Base-by-base conservation (phyloP, 2,888 invertebrate species). In the Zygothrica quintamaculata region DNA sequence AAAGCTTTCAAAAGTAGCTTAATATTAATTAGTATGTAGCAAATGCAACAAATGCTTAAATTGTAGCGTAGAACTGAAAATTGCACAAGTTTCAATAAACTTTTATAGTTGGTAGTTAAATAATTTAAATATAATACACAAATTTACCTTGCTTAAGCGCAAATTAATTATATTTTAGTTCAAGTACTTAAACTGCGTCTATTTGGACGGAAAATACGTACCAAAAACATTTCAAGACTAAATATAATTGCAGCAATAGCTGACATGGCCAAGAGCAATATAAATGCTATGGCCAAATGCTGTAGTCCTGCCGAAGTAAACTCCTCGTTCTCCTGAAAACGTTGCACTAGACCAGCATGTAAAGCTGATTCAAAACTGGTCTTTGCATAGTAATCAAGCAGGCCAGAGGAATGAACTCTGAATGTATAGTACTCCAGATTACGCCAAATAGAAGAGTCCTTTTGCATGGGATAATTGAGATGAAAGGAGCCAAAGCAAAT, bases 401-500 rank as follows among this genome's bases (percentile, higher is more conserved):
- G 12, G 0, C 89, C 89, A 0, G 87, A 85, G 0, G 88, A 88
- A 39, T 88, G 88, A 0, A 89, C 60, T 2, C 86, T 72, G 44
- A 72, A 80, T 0, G 84, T 77, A 18, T 74, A 89, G 39, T 87
- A 89, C 46, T 87, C 82, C 16, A 84, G 44, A n/a, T 84, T 77
- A 1, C 84, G 85, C 84, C 84, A 88, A 40, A 90, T 55, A 0
- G 84, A 77, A 0, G 89, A 88, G 52, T 89, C 88, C 46, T 76
- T 75, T 50, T 88, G 88, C 53, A 89, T 77, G 0, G 89, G 89
- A 56, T 78, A 86, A 9, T 80, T 77, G 40, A 89, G 42, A 18
- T 51, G 89, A 47, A 46, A 89, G 22, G 87, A 79, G 2, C 90
- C 89, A 7, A 89, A 90, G 51, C 90, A 89, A 9, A 89, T 89